Evolutionary conservation across 2,797 vertebrate species (phyloP).

Genomic region (Sternotherus odoratus): DNA sequence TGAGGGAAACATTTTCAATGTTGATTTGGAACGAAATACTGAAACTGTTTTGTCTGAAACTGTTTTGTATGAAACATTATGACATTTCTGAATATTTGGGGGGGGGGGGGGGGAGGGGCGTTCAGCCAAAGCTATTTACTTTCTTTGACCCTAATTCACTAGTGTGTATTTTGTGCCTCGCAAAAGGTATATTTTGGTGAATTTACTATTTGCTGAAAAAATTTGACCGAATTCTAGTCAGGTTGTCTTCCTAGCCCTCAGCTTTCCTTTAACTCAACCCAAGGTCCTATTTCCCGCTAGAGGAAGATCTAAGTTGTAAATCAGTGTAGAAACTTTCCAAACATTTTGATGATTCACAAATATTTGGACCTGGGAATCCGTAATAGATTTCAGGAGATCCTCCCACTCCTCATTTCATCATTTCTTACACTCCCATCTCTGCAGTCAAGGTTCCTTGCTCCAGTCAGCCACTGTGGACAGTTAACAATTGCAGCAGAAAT

Average conservation of each 20-base stretch:
- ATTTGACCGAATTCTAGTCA: background rate
- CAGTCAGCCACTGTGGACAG: background rate
- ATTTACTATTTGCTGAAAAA: background rate
- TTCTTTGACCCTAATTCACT: background rate
- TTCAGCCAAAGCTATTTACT: background rate
- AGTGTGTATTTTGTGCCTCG: background rate
- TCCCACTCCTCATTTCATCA: background rate
- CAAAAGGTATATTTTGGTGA: background rate
- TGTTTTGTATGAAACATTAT: background rate
- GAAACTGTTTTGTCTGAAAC: no score
- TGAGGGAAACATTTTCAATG: background rate
- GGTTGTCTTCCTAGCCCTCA: background rate
- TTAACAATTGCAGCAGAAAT: background rate
- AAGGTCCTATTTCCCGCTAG: background rate
- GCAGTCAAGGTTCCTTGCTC: background rate
- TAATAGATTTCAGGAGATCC: background rate
- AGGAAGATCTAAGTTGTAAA: background rate
- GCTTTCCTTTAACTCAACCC: background rate
- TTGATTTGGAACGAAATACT: background rate
- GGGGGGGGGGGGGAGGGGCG: no score
- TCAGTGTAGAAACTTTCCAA: constrained; percentile 17
- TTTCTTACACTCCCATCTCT: background rate
- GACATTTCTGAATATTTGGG: no score
- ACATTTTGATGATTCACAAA: constrained; percentile 34
- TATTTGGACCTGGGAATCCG: background rate